These are phyloP conservation scores for Microcebus ravelobensis DNA, from an alignment of 2,113 vertebrate species.

Conservation along the genomic window DNA sequence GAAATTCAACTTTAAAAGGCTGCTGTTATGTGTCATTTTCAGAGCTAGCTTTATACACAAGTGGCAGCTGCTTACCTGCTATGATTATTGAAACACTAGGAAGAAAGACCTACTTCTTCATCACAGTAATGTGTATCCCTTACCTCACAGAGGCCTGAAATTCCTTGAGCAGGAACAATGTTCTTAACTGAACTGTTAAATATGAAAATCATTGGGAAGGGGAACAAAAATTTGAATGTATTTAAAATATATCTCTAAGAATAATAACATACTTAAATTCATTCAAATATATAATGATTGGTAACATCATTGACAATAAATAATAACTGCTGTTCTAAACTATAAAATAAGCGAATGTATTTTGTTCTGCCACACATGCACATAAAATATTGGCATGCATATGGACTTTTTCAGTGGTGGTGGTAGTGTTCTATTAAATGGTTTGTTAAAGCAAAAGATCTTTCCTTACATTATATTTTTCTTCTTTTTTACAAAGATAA, in stretches of 20 bases:
- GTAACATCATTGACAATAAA: not conserved
- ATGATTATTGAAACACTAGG: not conserved
- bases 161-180: not conserved
- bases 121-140: not conserved
- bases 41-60: not conserved
- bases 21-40: not conserved
- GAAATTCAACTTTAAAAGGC: not conserved
- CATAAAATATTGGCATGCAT: not conserved
- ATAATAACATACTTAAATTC: not conserved
- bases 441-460: conserved; percentile 1
- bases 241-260: not conserved
- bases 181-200: not conserved
- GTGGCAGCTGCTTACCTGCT: not conserved
- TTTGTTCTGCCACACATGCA: not conserved
- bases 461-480: not conserved
- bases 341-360: not conserved
- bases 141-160: not conserved
- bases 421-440: not conserved
- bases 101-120: not conserved
- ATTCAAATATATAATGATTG: not conserved
- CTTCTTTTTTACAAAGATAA: not conserved
- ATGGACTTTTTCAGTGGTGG: not conserved
- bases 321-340: not conserved
- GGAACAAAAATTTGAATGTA: not conserved
- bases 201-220: not conserved